Base-by-base conservation (phyloP, 1,140 invertebrate genomes). In the Macrosteles quadrilineatus region DNA sequence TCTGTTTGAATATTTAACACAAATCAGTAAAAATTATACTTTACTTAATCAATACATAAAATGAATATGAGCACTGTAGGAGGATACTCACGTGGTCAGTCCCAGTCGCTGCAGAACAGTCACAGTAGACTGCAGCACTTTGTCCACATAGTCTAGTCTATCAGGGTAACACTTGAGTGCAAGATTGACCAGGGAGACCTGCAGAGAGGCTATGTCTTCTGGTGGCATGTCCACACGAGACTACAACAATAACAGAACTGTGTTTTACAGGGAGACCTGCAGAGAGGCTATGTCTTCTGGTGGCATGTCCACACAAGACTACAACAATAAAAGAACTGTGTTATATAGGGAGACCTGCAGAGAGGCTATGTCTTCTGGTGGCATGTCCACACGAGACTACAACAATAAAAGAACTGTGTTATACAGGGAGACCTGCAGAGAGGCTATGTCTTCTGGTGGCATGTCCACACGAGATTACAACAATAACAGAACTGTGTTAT, bases 141-240 rank as follows among this genome's bases (percentile, higher is more conserved):
- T 94, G 80, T 99, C 96, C 1, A 98, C 95, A 80, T 97, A 98
- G 80, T 96, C 94, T 14, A 97, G 89, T 77, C 93, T 87, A 76
- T 97, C 94, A 0, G 95, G 92, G 82, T 99, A 98, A 79, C 97
- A 98, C 77, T 98, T 97, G 67, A 98, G 89, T 0, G 97, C 96
- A 63, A 99, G 84, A 81, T 97, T 98, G 31, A 98, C 88, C 1
- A 99, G 82, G 1, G 98, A 94, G 40, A 98, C 93, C 85, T 99
- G 96, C 23, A 99, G 83, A 11, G 95, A 91, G 45, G 99, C 91
- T 78, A 98, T 96, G 81, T 99, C 97, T 83, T 99, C 97, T 0
- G 93, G 83, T 0, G 96, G 92, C 90, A 99, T 95, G 77, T 98
- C 94, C 75, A 91, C 90, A 55, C 97, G 88, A 72, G 90, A 95